Evolutionary conservation across 1,140 invertebrate species (phyloP), one percentile per base, ranked within the genome.

Genomic region (Ephestia elutella): DNA sequence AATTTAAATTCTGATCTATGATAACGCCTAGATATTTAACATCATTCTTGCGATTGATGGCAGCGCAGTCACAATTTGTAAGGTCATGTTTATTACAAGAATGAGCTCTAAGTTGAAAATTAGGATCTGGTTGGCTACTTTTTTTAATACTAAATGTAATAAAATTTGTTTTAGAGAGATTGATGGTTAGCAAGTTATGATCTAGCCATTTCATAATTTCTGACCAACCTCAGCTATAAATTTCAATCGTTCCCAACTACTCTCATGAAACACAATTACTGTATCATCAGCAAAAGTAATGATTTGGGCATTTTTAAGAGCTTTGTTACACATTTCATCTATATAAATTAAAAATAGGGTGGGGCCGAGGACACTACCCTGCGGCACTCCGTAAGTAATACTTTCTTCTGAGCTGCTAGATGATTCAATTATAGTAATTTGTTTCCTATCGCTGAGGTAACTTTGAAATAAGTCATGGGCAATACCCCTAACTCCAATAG

Each of bases 261-360:
- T 13, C 3, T 48, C 15, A 17, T 48, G 38, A 48, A 48, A 48
- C 11, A 48, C 2, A 48, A 48, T 13, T 3, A 17, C 38, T 13
- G 38, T 48, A 13, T 48, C 38, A 48, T 48, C 38, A 5, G 38
- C 38, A 17, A 5, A 48, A n/a, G 38, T 48, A 5, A 57, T 49
- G 5, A 57, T 30, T 57, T 28, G 48, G 17, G 38, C 48, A 10
- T 57, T 49, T 15, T 44, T 18, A 17, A 56, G 20, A 44, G 11
- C 19, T 50, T 28, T 15, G 19, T 35, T 50, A 35, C 48, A 44
- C n/a, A 57, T 49, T 28, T 57, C 44, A 19, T 57, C 49, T 15
- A 57, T 49, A 48, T 49, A 49, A 8, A 57, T 13, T 28, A 49
- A 50, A 30, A 57, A 57, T 0, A 57, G 56, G 7, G 44, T 57